A percentile compares a stretch with the other conserved stretches of the same genome.
These are phyloP conservation scores for Synanthedon andrenaeformis DNA, from an alignment of 2,888 invertebrate genomes.

Conservation along the genomic window DNA sequence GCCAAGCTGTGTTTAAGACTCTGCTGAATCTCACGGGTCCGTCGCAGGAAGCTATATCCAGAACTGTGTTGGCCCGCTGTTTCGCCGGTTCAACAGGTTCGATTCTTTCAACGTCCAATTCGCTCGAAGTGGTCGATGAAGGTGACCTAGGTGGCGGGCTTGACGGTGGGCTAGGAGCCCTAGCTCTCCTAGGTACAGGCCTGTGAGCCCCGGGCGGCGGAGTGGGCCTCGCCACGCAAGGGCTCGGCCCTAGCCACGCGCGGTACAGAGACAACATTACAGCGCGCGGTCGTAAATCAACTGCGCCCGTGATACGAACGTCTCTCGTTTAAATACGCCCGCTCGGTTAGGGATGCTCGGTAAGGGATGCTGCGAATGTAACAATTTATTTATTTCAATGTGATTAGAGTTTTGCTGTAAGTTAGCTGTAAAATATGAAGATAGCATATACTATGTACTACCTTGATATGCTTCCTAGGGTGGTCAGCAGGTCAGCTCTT, in stretches of 20 bases:
- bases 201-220: slow-evolving; percentile 63
- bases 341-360: background rate
- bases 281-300: slow-evolving; percentile 20
- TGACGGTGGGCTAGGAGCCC: slow-evolving; percentile 39
- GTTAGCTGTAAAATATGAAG: too few relatives aligned
- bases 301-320: slow-evolving; percentile 17
- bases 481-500: too few relatives aligned
- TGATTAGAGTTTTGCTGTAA: too few relatives aligned
- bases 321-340: slow-evolving; percentile 27
- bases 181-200: slow-evolving; percentile 49
- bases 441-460: too few relatives aligned
- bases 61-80: slow-evolving; percentile 61
- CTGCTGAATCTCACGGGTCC: slow-evolving; percentile 88
- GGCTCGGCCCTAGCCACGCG: slow-evolving; percentile 64
- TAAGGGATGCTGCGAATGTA: background rate
- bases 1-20: slow-evolving; percentile 86
- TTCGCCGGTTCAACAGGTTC: slow-evolving; percentile 37
- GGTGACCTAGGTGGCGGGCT: slow-evolving; percentile 48
- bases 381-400: too few relatives aligned
- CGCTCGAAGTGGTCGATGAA: slow-evolving; percentile 52
- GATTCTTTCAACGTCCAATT: slow-evolving; percentile 53
- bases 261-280: slow-evolving; percentile 64
- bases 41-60: slow-evolving; percentile 92
- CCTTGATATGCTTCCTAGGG: too few relatives aligned
- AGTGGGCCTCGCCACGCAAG: slow-evolving; percentile 54